Base-by-base conservation (phyloP, 2,888 invertebrate genomes). In the Dasysyrphus albostriatus region DNA sequence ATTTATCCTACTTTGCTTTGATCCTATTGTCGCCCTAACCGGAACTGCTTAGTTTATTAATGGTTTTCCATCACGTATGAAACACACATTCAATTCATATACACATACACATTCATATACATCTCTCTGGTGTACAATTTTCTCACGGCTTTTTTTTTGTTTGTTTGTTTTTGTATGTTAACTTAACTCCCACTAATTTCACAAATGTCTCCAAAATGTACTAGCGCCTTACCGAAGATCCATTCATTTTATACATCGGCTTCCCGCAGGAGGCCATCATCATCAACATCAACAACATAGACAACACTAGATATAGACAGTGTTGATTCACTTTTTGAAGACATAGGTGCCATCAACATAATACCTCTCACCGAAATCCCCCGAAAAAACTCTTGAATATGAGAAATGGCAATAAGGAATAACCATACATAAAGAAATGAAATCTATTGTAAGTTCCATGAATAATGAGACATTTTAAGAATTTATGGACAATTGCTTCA, bases 391-490 rank as follows among this genome's bases (percentile, higher is more conserved):
- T 70, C 7, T 67, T 65, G 34, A 65, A 87, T 44, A 87, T 87
- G 87, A 87, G 87, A 87, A 87, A 87, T 87, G 78, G 87, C 82
- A 87, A 83, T 32, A 54, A 75, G 78, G 49, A 87, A 75, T 75
- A 82, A 75, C 87, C 83, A 83, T 87, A 83, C 87, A 87, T 87
- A 87, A 87, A 87, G 87, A 87, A 87, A 87, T 87, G 87, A 87
- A 87, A 87, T 78, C 91, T 90, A 91, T 91, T 92, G 91, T 92
- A 90, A 90, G 91, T 90, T 89, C 90, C 90, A 91, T 92, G 92
- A 92, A 92, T 92, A 92, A 92, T 92, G 92, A 92, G 92, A 92
- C 92, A 91, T 92, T 92, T 91, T 89, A 90, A 90, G 90, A 91
- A 92, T 92, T 92, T 92, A 92, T 91, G 92, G 91, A 91, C 91